Conservation (phyloP, 1,140 invertebrate species). For the Heterodera schachtii region DNA sequence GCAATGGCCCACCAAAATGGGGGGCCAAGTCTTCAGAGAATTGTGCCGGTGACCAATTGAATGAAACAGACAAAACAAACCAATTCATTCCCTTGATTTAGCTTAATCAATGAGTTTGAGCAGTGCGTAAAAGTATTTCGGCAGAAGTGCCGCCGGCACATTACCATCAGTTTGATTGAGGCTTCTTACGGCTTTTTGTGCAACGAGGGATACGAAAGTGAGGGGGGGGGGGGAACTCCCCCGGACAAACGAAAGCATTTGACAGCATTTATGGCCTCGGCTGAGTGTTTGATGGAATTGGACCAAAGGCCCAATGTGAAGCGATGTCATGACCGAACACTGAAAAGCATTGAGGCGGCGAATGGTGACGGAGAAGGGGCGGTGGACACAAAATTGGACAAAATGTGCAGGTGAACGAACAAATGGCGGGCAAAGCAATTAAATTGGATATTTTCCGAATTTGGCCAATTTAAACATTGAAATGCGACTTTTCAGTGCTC, state of each 20-base stretch:
- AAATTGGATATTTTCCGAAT: background rate
- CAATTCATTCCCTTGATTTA: conserved; percentile 46
- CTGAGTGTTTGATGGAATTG: conserved; percentile 65
- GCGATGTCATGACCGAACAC: conserved; percentile 60
- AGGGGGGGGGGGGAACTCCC: conserved; percentile 25
- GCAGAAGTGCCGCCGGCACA: conserved; percentile 55
- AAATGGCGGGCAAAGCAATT: background rate
- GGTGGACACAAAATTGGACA: conserved; percentile 56
- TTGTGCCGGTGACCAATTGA: conserved; percentile 53
- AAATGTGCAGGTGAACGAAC: conserved; percentile 30
- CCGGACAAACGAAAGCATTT: conserved; percentile 6
- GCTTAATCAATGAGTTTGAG: conserved; percentile 62
- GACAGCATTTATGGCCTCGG: conserved; percentile 61
- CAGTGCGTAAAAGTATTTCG: conserved; percentile 54
- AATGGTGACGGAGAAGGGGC: conserved; percentile 52
- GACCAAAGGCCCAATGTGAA: conserved; percentile 60
- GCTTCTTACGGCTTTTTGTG: conserved; percentile 63
- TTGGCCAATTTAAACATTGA: conserved; percentile 22
- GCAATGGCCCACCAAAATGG: conserved; percentile 58
- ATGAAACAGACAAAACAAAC: conserved; percentile 46
- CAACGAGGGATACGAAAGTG: conserved; percentile 65
- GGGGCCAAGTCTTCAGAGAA: conserved; percentile 62
- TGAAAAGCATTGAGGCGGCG: conserved; percentile 62
- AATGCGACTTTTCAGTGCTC: conserved; percentile 47
- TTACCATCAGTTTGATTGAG: conserved; percentile 64